Conservation (phyloP, 2,113 vertebrate genomes). For the Trachemys scripta region DNA sequence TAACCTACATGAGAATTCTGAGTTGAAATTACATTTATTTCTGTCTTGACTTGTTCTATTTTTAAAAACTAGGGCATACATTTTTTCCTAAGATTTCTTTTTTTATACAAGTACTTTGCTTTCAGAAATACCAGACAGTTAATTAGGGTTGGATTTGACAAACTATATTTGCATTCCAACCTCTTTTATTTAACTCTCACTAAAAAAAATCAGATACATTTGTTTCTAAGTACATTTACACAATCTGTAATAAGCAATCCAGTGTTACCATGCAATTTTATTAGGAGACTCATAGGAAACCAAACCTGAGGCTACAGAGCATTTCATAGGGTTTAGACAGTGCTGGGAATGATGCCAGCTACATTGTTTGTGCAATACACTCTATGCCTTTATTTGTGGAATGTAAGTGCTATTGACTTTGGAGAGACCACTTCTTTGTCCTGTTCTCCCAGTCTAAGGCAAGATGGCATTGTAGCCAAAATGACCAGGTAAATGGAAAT, state of each 20-base stretch:
- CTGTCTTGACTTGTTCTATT: constrained; percentile 29
- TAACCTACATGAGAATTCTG: background rate
- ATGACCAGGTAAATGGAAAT: background rate
- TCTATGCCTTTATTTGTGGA: constrained; percentile 56
- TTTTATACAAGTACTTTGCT: background rate
- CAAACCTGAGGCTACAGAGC: constrained; percentile 20
- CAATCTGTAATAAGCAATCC: constrained; percentile 27
- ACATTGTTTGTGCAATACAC: constrained; percentile 64
- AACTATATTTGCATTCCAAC: constrained; percentile 39
- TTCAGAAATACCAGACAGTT: background rate
- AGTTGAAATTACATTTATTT: background rate
- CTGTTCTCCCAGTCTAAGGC: constrained; percentile 26
- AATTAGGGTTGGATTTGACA: constrained; percentile 35
- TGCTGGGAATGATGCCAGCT: constrained; percentile 60
- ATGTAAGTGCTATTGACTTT: constrained; percentile 52
- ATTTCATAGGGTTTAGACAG: constrained; percentile 12
- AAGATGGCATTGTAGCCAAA: constrained; percentile 25
- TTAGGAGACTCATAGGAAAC: constrained; percentile 53
- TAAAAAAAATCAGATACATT: constrained; percentile 49
- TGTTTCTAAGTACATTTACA: constrained; percentile 14
- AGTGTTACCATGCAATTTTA: constrained; percentile 49
- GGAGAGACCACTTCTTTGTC: constrained; percentile 52
- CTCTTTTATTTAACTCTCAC: constrained; percentile 54
- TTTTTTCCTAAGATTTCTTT: background rate
- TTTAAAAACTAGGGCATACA: constrained; percentile 8